phyloP scores from a whole-genome alignment of 2,888 invertebrate genomes.

The Pharmacophagus antenor region DNA sequence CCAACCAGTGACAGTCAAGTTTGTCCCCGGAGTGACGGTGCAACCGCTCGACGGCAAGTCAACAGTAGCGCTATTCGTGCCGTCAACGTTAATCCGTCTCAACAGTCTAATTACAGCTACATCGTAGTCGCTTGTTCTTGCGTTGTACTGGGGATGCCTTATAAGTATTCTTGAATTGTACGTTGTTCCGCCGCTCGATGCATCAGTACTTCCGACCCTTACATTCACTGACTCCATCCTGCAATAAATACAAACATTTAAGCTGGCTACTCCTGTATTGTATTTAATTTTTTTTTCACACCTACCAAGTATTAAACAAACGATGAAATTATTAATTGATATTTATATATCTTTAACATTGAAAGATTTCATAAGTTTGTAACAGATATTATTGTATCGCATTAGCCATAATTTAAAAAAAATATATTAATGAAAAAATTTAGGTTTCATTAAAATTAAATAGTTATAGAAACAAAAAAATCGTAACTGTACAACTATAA shows the following conservation, averaged over 20 bases:
- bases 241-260: slow-evolving; percentile 33
- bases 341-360: too few relatives aligned
- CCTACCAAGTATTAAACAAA: not conserved
- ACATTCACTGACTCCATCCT: slow-evolving; percentile 51
- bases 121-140: slow-evolving; percentile 63
- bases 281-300: not conserved
- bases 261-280: too few relatives aligned
- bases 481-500: too few relatives aligned
- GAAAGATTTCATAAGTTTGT: too few relatives aligned
- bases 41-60: slow-evolving; percentile 40
- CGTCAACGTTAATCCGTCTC: slow-evolving; percentile 52
- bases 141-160: slow-evolving; percentile 63
- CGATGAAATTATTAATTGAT: too few relatives aligned
- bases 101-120: slow-evolving; percentile 59
- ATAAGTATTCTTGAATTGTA: slow-evolving; percentile 52
- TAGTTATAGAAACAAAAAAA: too few relatives aligned
- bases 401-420: too few relatives aligned
- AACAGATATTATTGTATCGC: too few relatives aligned
- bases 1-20: slow-evolving; percentile 61
- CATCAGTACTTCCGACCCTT: slow-evolving; percentile 62
- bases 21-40: slow-evolving; percentile 43
- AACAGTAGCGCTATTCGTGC: slow-evolving; percentile 46
- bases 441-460: too few relatives aligned
- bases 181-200: slow-evolving; percentile 57
- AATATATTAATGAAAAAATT: too few relatives aligned